Conservation (phyloP, 2,797 vertebrate species). For the Gobio occitaniae region DNA sequence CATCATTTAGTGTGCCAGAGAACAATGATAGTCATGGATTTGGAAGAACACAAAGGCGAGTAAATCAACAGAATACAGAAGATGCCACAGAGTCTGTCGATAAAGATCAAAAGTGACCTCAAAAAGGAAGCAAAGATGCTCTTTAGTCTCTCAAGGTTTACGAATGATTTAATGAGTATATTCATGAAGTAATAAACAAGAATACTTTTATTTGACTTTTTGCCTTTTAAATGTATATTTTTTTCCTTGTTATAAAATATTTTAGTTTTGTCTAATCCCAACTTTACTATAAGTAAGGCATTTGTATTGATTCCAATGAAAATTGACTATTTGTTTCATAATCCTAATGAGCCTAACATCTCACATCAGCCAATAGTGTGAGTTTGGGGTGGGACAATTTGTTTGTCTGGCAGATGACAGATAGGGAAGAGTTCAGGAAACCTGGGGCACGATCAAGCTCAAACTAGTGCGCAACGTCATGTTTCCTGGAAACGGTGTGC, state of each 20-base stretch:
- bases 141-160: neutral
- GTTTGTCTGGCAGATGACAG: neutral
- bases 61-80: neutral
- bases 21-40: neutral
- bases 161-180: neutral
- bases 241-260: neutral
- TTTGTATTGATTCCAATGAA: neutral
- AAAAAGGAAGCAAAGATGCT: neutral
- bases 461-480: too few relatives aligned
- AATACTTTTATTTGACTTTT: too few relatives aligned
- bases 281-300: neutral
- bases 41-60: neutral
- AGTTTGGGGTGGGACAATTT: neutral
- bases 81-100: neutral
- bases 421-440: neutral
- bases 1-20: neutral
- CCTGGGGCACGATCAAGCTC: too few relatives aligned
- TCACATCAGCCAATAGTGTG: too few relatives aligned
- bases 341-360: neutral
- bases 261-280: neutral
- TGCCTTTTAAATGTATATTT: neutral
- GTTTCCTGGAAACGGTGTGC: too few relatives aligned
- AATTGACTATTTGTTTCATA: neutral
- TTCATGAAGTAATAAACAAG: neutral
- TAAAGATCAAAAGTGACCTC: neutral